Conservation (phyloP, 2,888 invertebrate genomes). For the Zygothrica quintamaculata region DNA sequence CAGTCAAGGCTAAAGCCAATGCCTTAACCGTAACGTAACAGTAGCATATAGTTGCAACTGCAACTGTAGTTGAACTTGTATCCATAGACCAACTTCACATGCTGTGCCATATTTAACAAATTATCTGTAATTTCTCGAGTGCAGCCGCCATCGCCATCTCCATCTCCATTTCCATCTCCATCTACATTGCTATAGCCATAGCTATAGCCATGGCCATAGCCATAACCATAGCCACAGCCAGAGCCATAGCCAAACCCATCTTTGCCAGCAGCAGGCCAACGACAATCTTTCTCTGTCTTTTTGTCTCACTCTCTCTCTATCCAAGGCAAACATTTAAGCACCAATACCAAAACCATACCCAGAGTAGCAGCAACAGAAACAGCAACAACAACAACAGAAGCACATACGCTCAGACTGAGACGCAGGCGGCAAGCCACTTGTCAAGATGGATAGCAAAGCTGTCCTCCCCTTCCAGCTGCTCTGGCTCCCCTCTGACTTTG, state of each 20-base stretch:
- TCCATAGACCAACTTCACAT: constrained; percentile 17
- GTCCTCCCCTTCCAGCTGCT: constrained; percentile 27
- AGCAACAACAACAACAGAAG: constrained; percentile 4
- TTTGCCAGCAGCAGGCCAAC: constrained; percentile 18
- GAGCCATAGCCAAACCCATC: constrained; percentile 45
- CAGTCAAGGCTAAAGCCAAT: background rate
- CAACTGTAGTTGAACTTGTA: constrained; percentile 8
- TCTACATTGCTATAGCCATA: constrained; percentile 36
- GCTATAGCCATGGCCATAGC: background rate
- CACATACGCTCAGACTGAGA: constrained; percentile 16
- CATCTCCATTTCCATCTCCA: no score
- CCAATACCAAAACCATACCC: constrained; percentile 39
- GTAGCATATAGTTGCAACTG: background rate
- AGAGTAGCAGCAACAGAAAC: background rate
- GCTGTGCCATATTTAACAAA: constrained; percentile 79
- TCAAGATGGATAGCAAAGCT: constrained; percentile 76
- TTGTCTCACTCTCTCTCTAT: no score
- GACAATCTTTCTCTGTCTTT: no score
- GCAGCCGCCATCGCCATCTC: constrained; percentile 34
- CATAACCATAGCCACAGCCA: no score
- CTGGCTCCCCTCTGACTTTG: constrained; percentile 23
- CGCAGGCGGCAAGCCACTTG: constrained; percentile 70
- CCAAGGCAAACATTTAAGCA: constrained; percentile 42
- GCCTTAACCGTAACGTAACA: background rate
- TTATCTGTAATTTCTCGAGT: constrained; percentile 82